Base-by-base conservation (phyloP, 2,797 vertebrate species). In the Coilia nasus region DNA sequence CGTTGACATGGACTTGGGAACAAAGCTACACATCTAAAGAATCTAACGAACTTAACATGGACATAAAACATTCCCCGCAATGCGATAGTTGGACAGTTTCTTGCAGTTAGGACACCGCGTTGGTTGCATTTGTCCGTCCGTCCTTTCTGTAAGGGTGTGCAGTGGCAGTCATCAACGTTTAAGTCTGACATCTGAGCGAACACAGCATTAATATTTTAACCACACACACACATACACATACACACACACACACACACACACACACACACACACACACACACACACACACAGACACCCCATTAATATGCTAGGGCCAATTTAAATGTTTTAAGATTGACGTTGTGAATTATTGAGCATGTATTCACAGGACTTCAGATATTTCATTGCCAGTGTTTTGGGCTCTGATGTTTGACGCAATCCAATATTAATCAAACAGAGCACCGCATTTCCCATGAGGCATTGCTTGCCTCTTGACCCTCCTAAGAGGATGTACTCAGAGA, bases 301-400 rank as follows among this genome's bases (percentile, higher is more conserved):
- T 92, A 92, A 91, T 92, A 93, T 92, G 89, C 92, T 83, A 23
- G 88, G 86, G 87, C 87, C 88, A 59, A 87, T 90, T 90, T 91
- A 91, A 93, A 93, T 91, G 90, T 93, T 94, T 93, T 89, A 93
- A 91, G 92, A 93, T 92, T 91, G 88, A 25, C 89, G 11, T 57
- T 88, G 88, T 93, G 81, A 95, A 94, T 95, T 89, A 94, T 92
- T 95, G 83, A 93, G 87, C 88, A 85, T 87, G 88, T 89, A 88
- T 93, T 91, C 88, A 88, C 56, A 85, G 86, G 88, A 86, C 82
- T 50, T 90, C 15, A 41, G 87, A 88, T 89, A 87, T 82, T 92
- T 93, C 88, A 50, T 90, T 85, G 87, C 84, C 89, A 89, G 90
- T 91, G 84, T 93, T 75, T 88, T 88, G 88, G 86, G 87, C 86